Evolutionary conservation across 2,113 vertebrate genomes (phyloP).

Genomic region (Myocastor coypus): DNA sequence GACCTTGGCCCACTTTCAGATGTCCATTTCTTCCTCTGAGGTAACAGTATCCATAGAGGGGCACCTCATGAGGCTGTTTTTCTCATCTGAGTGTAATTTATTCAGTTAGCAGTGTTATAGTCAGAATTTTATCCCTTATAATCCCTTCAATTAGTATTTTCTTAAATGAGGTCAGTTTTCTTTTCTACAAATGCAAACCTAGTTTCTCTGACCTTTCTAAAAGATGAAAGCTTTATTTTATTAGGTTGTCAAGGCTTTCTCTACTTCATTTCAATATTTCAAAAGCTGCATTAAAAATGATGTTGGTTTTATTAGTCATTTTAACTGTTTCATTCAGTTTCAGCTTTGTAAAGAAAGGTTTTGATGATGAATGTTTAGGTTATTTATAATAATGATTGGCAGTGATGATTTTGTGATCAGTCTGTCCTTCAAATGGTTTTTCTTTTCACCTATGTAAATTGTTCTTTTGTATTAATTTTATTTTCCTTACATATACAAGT

Average conservation of each 20-base stretch:
- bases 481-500: not conserved
- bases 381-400: not conserved
- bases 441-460: not conserved
- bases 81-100: constrained; percentile 37
- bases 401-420: not conserved
- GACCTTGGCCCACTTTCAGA: not conserved
- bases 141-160: constrained; percentile 52
- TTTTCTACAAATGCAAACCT: constrained; percentile 43
- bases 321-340: not conserved
- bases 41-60: not conserved
- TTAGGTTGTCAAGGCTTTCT: not conserved
- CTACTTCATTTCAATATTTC: not conserved
- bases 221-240: not conserved
- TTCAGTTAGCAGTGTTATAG: constrained; percentile 44
- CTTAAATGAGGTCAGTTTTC: constrained; percentile 21
- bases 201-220: not conserved
- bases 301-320: not conserved
- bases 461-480: not conserved
- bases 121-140: constrained; percentile 12
- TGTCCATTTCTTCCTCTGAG: not conserved
- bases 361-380: not conserved
- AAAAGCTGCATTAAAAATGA: not conserved
- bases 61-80: not conserved
- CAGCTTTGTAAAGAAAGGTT: not conserved
- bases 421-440: not conserved